Evolutionary conservation across 1,140 invertebrate genomes (phyloP).

Genomic region (Brachionus sp.): DNA sequence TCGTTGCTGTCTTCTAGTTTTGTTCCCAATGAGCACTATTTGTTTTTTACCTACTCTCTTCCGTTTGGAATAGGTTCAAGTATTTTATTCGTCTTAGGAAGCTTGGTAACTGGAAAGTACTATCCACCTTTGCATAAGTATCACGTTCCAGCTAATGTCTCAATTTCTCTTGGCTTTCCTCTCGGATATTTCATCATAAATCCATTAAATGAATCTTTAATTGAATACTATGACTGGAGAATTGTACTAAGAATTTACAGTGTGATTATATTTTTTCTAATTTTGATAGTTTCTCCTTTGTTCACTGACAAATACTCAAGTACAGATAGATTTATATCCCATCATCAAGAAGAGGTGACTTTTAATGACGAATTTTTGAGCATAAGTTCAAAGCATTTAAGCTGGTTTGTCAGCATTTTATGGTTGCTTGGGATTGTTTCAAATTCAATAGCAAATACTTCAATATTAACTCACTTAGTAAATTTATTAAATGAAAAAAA

Average conservation of each 20-base stretch:
- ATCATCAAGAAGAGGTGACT: background rate
- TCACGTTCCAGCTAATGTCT: background rate
- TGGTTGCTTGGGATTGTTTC: background rate
- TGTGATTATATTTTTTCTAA: background rate
- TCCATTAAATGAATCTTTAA: conserved; percentile 31
- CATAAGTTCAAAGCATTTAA: background rate
- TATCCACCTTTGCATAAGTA: conserved; percentile 3
- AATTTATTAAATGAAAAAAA: background rate
- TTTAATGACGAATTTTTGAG: conserved; percentile 6
- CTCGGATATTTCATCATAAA: conserved; percentile 29
- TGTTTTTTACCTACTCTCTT: conserved; percentile 38
- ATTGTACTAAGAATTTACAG: conserved; percentile 4
- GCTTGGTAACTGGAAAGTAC: conserved; percentile 5
- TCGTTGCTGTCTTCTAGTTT: conserved; percentile 4
- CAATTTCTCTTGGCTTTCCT: conserved; percentile 32
- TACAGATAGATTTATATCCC: background rate
- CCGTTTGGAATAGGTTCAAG: conserved; percentile 27
- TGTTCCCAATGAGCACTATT: conserved; percentile 42
- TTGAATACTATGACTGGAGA: conserved; percentile 19
- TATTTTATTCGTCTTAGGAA: conserved; percentile 11
- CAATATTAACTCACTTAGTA: conserved; percentile 27
- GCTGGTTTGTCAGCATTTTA: background rate
- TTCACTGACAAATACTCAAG: conserved; percentile 34
- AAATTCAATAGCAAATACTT: conserved; percentile 42
- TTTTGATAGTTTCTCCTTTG: background rate